Evolutionary conservation across 2,797 vertebrate species (phyloP).

Genomic region (Poeciliopsis paucimaculata): DNA sequence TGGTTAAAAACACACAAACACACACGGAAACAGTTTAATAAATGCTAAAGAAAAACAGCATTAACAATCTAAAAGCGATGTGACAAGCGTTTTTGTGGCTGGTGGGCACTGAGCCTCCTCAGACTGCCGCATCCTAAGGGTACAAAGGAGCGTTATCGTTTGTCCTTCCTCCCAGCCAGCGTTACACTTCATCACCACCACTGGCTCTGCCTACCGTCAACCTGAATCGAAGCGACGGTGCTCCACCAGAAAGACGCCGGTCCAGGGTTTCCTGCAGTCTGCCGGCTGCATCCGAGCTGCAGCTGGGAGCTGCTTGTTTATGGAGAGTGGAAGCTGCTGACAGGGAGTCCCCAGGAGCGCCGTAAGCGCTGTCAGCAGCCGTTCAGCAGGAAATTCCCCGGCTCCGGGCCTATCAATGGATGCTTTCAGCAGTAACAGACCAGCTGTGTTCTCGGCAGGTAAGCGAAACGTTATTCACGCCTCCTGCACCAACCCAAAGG

Average conservation of each 20-base stretch:
- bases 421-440: slow-evolving; percentile 71
- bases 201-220: background rate
- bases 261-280: slow-evolving; percentile 25
- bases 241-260: slow-evolving; percentile 15
- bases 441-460: slow-evolving; percentile 54
- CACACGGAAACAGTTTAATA: background rate
- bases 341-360: slow-evolving; percentile 66
- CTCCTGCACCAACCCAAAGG: slow-evolving; percentile 19
- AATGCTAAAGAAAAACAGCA: background rate
- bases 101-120: background rate
- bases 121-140: background rate
- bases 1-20: background rate
- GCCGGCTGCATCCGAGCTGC: slow-evolving; percentile 24
- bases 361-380: slow-evolving; percentile 69
- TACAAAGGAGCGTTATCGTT: background rate
- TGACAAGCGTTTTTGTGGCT: background rate
- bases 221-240: background rate
- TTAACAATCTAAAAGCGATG: background rate
- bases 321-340: slow-evolving; percentile 69
- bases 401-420: slow-evolving; percentile 76
- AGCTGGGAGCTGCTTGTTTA: slow-evolving; percentile 48
- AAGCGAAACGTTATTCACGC: slow-evolving; percentile 58
- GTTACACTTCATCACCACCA: background rate
- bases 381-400: slow-evolving; percentile 76
- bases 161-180: background rate